Percentiles rank a stretch among this genome's conserved stretches.
Conservation (phyloP, 2,888 invertebrate species). For the Parasteatoda lunata region DNA sequence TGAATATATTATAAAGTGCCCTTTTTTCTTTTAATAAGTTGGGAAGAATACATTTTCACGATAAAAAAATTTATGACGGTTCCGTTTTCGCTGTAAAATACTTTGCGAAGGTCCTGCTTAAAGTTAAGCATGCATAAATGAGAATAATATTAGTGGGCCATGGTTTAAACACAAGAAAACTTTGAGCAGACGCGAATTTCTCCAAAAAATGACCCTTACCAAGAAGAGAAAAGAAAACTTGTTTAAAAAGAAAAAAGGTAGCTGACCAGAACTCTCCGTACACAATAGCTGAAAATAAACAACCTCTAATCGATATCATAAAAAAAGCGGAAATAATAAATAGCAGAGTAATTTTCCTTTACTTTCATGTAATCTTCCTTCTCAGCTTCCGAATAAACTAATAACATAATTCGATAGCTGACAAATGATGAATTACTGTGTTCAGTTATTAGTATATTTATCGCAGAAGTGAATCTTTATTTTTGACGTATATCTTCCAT, state of each 20-base stretch:
- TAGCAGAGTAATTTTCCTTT: slow-evolving; percentile 43
- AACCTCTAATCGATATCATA: slow-evolving; percentile 19
- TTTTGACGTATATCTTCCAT: slow-evolving; percentile 38
- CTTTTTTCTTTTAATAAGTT: no score
- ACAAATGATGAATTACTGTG: slow-evolving; percentile 55
- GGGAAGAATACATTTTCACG: no score
- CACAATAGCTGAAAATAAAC: not conserved
- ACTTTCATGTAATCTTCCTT: slow-evolving; percentile 18
- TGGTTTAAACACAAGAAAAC: no score
- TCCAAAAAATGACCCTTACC: not conserved
- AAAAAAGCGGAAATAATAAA: slow-evolving; percentile 60
- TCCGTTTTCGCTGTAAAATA: no score
- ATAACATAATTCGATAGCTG: slow-evolving; percentile 63
- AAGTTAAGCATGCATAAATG: no score
- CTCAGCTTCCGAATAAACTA: slow-evolving; percentile 39
- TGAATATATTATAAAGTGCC: no score
- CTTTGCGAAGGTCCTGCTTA: no score
- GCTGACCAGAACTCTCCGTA: not conserved
- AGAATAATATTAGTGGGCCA: no score
- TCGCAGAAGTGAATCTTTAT: slow-evolving; percentile 43
- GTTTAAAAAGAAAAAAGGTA: not conserved
- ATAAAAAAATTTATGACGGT: no score
- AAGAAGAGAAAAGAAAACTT: not conserved
- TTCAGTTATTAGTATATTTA: slow-evolving; percentile 40
- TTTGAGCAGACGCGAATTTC: not conserved